phyloP scores from a whole-genome alignment of 2,797 vertebrate genomes.

The Limnodromus scolopaceus region DNA sequence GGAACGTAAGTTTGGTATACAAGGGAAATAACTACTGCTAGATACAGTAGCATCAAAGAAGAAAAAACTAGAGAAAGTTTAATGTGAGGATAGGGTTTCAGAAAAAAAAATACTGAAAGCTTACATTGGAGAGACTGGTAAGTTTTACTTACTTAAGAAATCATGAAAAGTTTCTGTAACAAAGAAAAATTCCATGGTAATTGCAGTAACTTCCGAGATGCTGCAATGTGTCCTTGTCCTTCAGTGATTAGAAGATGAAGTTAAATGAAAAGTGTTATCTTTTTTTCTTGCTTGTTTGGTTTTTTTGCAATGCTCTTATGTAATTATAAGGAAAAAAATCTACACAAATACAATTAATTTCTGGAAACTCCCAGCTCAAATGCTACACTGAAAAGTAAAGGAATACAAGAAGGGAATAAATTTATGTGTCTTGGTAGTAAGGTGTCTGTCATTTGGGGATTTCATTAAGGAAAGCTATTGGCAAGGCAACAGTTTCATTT shows the following conservation, averaged over 20 bases:
- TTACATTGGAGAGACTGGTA: not conserved
- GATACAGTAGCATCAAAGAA: not conserved
- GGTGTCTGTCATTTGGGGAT: constrained; percentile 10
- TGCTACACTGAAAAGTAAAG: not conserved
- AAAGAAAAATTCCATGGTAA: not conserved
- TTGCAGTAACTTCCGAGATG: not conserved
- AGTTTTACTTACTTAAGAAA: not conserved
- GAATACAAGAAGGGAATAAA: not conserved
- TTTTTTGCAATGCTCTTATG: not conserved
- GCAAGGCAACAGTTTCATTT: constrained; percentile 41
- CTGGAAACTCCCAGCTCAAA: not conserved
- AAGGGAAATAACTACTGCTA: not conserved
- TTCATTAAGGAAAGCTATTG: not conserved
- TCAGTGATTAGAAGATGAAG: not conserved
- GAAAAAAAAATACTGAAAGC: not conserved
- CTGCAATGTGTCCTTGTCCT: not conserved
- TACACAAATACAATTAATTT: not conserved
- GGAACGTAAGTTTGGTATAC: not conserved
- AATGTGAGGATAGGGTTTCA: not conserved
- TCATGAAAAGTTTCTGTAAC: not conserved
- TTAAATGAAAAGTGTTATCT: not conserved
- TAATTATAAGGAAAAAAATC: not conserved
- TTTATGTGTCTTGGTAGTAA: not conserved
- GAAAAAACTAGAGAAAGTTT: not conserved
- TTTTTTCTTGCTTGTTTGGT: not conserved